Evolutionary conservation across 2,797 vertebrate species (phyloP).

Genomic region (Diplodus sargus): DNA sequence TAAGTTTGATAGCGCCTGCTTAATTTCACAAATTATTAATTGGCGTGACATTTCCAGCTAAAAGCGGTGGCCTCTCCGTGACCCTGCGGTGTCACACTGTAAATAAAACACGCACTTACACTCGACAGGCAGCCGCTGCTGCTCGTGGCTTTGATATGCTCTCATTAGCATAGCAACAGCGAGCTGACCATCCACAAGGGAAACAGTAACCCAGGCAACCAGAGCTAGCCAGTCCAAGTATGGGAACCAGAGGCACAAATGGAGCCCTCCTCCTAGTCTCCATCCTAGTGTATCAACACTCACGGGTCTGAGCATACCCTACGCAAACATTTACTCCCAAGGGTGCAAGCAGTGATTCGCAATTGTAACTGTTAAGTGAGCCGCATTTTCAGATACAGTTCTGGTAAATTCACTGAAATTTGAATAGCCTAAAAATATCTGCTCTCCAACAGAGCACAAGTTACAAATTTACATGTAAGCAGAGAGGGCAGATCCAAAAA

Average conservation of each 20-base stretch:
- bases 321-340: constrained; percentile 14
- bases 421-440: background rate
- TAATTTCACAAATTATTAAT: constrained; percentile 72
- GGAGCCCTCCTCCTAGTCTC: constrained; percentile 38
- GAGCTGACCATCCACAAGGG: constrained; percentile 79
- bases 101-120: constrained; percentile 42
- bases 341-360: constrained; percentile 25
- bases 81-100: constrained; percentile 52
- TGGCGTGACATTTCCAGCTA: constrained; percentile 70
- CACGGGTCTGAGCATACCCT: background rate
- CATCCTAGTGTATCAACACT: constrained; percentile 28
- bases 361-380: constrained; percentile 12
- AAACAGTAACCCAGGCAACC: constrained; percentile 84
- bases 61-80: constrained; percentile 55
- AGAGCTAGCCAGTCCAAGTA: constrained; percentile 66
- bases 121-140: constrained; percentile 52
- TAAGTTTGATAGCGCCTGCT: constrained; percentile 53
- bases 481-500: background rate
- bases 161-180: constrained; percentile 82
- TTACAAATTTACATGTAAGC: constrained; percentile 11
- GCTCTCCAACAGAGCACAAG: constrained; percentile 3
- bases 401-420: background rate
- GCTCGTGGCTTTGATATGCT: constrained; percentile 66
- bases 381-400: background rate
- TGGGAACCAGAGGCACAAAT: constrained; percentile 58